A percentile compares a stretch with the other conserved stretches of the same genome.
Evolutionary conservation across 2,797 vertebrate genomes (phyloP).

Genomic region (Sebastes jordani): DNA sequence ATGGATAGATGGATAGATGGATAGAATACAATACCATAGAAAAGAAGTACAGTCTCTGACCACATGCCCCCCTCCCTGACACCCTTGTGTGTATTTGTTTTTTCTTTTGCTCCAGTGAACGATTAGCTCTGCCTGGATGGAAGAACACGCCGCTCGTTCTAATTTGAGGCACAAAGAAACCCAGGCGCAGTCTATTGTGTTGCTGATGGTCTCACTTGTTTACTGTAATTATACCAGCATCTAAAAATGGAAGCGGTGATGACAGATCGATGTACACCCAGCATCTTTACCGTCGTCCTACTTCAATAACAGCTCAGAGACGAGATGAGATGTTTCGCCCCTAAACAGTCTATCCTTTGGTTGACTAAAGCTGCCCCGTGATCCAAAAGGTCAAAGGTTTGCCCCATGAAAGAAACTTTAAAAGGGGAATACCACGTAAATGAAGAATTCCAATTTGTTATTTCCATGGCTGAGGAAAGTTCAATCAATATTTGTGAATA

Average conservation of each 20-base stretch:
- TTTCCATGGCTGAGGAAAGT: no score
- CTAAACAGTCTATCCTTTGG: not conserved
- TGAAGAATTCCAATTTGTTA: no score
- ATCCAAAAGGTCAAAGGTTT: not conserved
- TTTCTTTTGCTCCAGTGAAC: slow-evolving; percentile 19
- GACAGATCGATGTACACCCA: not conserved
- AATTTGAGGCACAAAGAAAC: slow-evolving; percentile 13
- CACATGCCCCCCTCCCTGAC: not conserved
- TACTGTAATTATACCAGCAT: slow-evolving; percentile 15
- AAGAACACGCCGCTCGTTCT: slow-evolving; percentile 1
- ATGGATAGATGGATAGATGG: not conserved
- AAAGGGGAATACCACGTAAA: no score
- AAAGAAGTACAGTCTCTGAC: not conserved
- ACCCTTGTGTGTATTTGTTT: slow-evolving; percentile 19
- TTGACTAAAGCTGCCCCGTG: not conserved
- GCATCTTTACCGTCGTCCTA: not conserved
- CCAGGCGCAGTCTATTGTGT: not conserved
- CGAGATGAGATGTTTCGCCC: not conserved
- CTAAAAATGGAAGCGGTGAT: slow-evolving; percentile 5
- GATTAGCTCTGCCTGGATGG: slow-evolving; percentile 19
- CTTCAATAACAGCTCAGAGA: not conserved
- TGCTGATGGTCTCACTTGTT: not conserved
- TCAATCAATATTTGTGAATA: no score
- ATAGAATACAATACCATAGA: not conserved
- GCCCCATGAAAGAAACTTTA: not conserved